A percentile compares a stretch with the other conserved stretches of the same genome.
Conservation (phyloP, 1,140 invertebrate species). For the Ips typographus region DNA sequence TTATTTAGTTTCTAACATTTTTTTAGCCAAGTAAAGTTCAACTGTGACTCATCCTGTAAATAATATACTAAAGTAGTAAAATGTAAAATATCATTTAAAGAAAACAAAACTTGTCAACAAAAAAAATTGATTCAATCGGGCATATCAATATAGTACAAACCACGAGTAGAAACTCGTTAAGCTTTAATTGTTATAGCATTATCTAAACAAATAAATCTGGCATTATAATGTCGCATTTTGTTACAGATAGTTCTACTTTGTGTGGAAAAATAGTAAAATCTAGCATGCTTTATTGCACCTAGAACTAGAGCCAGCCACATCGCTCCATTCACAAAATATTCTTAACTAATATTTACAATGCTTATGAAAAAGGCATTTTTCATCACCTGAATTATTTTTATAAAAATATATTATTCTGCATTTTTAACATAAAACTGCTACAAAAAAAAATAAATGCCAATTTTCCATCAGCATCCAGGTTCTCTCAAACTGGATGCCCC, state of each 20-base stretch:
- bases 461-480: conserved; percentile 16
- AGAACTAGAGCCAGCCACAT: conserved; percentile 37
- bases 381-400: conserved; percentile 48
- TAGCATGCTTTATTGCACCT: conserved; percentile 28
- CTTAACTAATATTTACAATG: conserved; percentile 43
- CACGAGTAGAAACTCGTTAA: too few species aligned
- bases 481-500: conserved; percentile 20
- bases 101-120: too few species aligned
- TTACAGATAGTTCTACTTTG: background rate
- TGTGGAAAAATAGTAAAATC: conserved; percentile 33
- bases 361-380: conserved; percentile 47
- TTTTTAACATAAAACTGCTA: conserved; percentile 27
- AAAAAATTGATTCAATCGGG: too few species aligned
- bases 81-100: background rate
- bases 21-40: too few species aligned
- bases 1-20: too few species aligned
- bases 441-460: conserved; percentile 26
- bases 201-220: too few species aligned
- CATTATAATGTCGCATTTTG: too few species aligned
- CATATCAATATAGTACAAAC: too few species aligned
- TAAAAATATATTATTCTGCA: conserved; percentile 44
- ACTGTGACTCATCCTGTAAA: too few species aligned
- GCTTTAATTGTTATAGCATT: too few species aligned
- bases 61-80: background rate
- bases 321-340: conserved; percentile 36